phyloP scores from a whole-genome alignment of 2,113 vertebrate genomes.

The Pithys albifrons region DNA sequence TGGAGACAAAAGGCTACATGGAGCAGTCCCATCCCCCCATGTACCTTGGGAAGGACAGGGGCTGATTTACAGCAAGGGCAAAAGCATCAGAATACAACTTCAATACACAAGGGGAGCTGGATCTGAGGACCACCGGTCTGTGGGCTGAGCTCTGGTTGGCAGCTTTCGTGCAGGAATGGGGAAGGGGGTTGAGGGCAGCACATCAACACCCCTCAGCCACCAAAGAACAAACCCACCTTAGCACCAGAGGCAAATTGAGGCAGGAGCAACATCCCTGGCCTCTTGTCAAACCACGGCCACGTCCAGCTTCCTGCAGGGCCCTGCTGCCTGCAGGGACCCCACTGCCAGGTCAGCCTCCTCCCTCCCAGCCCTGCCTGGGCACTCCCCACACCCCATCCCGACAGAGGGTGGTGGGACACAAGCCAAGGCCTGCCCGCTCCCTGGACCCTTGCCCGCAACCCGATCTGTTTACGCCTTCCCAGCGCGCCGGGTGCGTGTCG shows the following conservation, averaged over 20 bases:
- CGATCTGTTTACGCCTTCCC: slow-evolving; percentile 46
- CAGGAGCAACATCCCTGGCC: not conserved
- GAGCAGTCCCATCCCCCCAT: not conserved
- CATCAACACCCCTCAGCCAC: not conserved
- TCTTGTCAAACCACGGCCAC: not conserved
- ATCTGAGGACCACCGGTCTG: not conserved
- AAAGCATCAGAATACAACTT: not conserved
- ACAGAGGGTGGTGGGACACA: not conserved
- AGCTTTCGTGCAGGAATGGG: fast-evolving
- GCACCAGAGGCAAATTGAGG: not conserved
- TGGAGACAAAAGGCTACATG: not conserved
- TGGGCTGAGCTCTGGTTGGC: not conserved
- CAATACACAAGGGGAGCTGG: not conserved
- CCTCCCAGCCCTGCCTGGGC: not conserved
- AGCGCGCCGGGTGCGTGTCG: not conserved
- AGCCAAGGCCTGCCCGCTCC: slow-evolving; percentile 57
- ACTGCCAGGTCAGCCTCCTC: not conserved
- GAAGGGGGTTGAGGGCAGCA: not conserved
- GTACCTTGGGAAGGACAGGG: not conserved
- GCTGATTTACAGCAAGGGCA: not conserved
- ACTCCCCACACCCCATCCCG: not conserved
- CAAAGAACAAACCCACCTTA: not conserved
- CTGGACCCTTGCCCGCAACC: slow-evolving; percentile 56
- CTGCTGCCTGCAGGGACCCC: fast-evolving
- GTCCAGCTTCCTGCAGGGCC: fast-evolving